Conservation (phyloP, 2,113 vertebrate species). For the Epinephelus cyanopodus region DNA sequence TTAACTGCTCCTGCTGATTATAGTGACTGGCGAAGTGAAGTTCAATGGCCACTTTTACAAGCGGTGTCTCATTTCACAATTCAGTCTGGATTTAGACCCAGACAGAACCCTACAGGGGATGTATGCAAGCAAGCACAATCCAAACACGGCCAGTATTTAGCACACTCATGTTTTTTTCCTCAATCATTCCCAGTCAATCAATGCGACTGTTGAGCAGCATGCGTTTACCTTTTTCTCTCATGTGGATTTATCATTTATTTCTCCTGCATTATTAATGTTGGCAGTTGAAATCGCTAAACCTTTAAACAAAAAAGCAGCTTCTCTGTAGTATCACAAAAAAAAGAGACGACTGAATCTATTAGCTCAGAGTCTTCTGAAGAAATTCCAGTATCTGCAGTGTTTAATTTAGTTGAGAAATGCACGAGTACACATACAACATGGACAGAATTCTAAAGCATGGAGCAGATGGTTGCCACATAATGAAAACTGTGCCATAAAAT, state of each 20-base stretch:
- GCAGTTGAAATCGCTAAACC: background rate
- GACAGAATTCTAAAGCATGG: background rate
- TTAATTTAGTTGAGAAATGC: background rate
- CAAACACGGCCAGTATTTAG: background rate
- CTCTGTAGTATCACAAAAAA: background rate
- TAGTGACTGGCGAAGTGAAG: background rate
- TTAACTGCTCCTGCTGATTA: background rate
- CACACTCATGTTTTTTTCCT: background rate
- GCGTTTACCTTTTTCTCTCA: background rate
- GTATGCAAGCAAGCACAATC: background rate
- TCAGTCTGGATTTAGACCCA: background rate
- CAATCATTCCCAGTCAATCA: background rate
- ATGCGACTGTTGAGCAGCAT: background rate
- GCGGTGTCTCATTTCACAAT: background rate
- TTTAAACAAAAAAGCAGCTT: background rate
- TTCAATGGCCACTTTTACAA: background rate
- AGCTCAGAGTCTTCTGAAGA: background rate
- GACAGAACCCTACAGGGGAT: background rate
- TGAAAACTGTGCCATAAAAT: conserved; percentile 13
- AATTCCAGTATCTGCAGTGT: background rate
- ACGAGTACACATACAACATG: background rate
- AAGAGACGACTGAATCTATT: background rate
- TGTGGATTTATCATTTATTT: background rate
- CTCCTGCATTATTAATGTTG: background rate
- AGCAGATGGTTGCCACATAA: conserved; percentile 15